Base-by-base conservation (phyloP, 2,888 invertebrate species). In the Eretmocerus hayati region DNA sequence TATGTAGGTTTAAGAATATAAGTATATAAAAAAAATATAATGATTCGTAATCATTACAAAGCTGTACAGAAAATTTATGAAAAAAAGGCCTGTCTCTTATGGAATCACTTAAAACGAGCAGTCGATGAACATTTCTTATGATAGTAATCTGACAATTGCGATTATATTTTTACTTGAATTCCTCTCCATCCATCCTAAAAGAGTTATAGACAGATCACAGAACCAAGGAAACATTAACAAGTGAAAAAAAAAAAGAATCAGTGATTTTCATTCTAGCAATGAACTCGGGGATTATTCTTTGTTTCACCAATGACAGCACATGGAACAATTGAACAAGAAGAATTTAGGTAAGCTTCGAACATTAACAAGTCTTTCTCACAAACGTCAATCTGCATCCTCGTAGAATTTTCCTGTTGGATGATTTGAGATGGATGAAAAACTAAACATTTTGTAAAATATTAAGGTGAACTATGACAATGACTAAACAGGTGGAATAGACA, bases 11-110 rank as follows among this genome's bases (percentile, higher is more conserved):
- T 67, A 69, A 67, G 67, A n/a, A n/a, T n/a, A n/a, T 44, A 48
- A 50, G 58, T 66, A 69, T 64, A 64, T 67, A 68, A 68, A 63
- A 66, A 63, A 63, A n/a, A 50, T 63, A 50, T 64, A 62, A 68
- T 66, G 63, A 68, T 69, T 69, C 67, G 66, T 67, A 67, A 66
- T 67, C 64, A 67, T 66, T 62, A 65, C 64, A 66, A 67, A 60
- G 61, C 64, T 71, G 71, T 71, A 71, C 70, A 71, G 70, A 68
- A 64, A 69, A 69, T 69, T 70, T 70, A 70, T 65, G 69, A 68
- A 26, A n/a, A n/a, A 62, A 59, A 62, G 62, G 64, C 61, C 61
- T 63, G 64, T 63, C 62, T 63, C 62, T 67, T 65, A 65, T 54
- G 59, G 54, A 53, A 57, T 45, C 51, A 37, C 46, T 46, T 52